Percentiles rank a stretch among this genome's conserved stretches.
Evolutionary conservation across 1,140 invertebrate species (phyloP).

Genomic region (Cherax destructor): DNA sequence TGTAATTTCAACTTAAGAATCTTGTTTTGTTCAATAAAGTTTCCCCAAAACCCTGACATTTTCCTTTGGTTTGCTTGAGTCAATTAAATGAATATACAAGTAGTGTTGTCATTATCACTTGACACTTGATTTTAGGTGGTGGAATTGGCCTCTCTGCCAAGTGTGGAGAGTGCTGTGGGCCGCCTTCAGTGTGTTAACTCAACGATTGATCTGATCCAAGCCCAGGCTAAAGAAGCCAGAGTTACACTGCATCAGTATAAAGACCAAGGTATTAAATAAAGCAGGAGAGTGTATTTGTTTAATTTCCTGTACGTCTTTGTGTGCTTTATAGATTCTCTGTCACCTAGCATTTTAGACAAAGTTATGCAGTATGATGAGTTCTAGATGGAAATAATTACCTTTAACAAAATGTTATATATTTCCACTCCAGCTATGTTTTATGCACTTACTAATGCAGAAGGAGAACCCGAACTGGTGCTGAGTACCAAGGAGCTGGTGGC

Average conservation of each 20-base stretch:
- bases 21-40: too few relatives aligned
- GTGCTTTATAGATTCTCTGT: too few relatives aligned
- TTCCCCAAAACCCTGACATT: too few relatives aligned
- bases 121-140: constrained; percentile 42
- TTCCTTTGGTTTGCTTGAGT: too few relatives aligned
- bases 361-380: too few relatives aligned
- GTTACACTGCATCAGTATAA: constrained; percentile 58
- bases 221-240: constrained; percentile 62
- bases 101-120: too few relatives aligned
- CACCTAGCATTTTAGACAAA: too few relatives aligned
- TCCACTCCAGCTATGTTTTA: neutral
- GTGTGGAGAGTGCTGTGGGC: constrained; percentile 49
- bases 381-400: too few relatives aligned
- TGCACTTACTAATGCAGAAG: constrained; percentile 13
- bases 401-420: neutral
- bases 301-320: too few relatives aligned
- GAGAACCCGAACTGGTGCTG: constrained; percentile 48
- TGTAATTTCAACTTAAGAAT: too few relatives aligned
- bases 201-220: constrained; percentile 62
- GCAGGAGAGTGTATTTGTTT: neutral
- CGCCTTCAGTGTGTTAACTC: constrained; percentile 55
- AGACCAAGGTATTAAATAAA: constrained; percentile 48
- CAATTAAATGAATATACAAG: too few relatives aligned
- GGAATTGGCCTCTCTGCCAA: constrained; percentile 53
- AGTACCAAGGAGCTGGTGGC: constrained; percentile 49